phyloP scores from a whole-genome alignment of 2,888 invertebrate species.

The Pelosia muscerda region DNA sequence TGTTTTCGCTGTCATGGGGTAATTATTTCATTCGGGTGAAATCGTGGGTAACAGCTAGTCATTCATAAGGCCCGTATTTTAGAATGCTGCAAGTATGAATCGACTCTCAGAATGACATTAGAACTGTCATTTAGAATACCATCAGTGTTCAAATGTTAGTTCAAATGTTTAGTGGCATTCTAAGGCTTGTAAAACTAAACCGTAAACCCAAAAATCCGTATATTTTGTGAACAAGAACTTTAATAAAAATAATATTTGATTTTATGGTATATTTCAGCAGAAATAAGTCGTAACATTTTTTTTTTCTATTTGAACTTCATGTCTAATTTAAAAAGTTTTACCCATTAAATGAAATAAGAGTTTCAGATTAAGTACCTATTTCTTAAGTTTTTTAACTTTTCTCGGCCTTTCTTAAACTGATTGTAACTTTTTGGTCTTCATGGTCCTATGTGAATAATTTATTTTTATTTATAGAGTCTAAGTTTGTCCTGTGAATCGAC shows the following conservation, averaged over 20 bases:
- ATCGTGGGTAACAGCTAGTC: background rate
- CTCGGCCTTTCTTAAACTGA: background rate
- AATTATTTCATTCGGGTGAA: background rate
- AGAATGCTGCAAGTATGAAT: no score
- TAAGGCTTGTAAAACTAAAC: no score
- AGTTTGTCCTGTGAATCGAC: background rate
- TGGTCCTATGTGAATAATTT: constrained; percentile 18
- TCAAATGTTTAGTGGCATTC: no score
- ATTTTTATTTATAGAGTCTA: constrained; percentile 10
- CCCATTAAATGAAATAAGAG: constrained; percentile 6
- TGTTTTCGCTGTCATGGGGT: background rate
- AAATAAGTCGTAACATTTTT: background rate
- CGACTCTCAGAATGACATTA: no score
- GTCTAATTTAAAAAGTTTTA: constrained; percentile 9
- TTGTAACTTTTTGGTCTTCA: constrained; percentile 13
- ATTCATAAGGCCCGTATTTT: no score
- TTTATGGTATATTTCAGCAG: background rate
- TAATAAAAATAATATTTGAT: background rate
- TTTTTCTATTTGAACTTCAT: background rate
- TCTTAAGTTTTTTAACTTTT: background rate
- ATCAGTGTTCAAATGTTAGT: no score
- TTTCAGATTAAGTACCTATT: constrained; percentile 13
- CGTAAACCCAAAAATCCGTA: no score
- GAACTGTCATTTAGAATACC: no score
- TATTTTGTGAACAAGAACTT: no score